A percentile compares a stretch with the other conserved stretches of the same genome.
Evolutionary conservation across 2,797 vertebrate genomes (phyloP).

Genomic region (Lemur catta): DNA sequence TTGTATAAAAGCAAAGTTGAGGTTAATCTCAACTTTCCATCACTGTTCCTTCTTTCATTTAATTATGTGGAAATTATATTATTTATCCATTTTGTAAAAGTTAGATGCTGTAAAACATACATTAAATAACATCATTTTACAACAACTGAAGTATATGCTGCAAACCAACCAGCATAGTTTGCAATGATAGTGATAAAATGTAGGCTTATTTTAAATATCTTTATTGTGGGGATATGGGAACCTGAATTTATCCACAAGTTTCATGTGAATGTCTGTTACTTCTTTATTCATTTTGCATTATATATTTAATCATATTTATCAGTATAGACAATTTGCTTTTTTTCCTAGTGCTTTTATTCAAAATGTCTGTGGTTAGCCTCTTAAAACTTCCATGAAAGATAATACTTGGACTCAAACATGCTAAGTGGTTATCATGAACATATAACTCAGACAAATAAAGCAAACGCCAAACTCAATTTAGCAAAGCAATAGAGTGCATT

Average conservation of each 20-base stretch:
- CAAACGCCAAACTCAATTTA: neutral
- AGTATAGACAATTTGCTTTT: neutral
- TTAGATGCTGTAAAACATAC: slow-evolving; percentile 56
- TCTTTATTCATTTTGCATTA: neutral
- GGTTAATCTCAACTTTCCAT: slow-evolving; percentile 1
- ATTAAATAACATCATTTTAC: slow-evolving; percentile 34
- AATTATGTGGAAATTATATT: neutral
- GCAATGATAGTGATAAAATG: slow-evolving; percentile 45
- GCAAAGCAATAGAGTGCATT: neutral
- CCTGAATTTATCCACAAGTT: neutral
- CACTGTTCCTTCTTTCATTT: slow-evolving; percentile 49
- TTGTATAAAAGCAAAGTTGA: neutral
- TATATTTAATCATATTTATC: neutral
- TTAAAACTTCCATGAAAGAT: neutral
- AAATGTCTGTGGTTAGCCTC: neutral
- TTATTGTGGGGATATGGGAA: neutral
- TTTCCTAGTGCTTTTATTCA: neutral
- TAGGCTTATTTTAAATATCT: neutral
- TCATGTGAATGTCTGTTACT: neutral
- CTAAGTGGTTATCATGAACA: neutral
- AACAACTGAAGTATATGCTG: slow-evolving; percentile 14
- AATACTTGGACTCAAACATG: neutral
- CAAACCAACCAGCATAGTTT: slow-evolving; percentile 6
- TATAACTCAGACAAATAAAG: neutral
- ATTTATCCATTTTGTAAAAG: slow-evolving; percentile 55